phyloP scores from a whole-genome alignment of 2,888 invertebrate genomes.

The Sussaba pulchella region DNA sequence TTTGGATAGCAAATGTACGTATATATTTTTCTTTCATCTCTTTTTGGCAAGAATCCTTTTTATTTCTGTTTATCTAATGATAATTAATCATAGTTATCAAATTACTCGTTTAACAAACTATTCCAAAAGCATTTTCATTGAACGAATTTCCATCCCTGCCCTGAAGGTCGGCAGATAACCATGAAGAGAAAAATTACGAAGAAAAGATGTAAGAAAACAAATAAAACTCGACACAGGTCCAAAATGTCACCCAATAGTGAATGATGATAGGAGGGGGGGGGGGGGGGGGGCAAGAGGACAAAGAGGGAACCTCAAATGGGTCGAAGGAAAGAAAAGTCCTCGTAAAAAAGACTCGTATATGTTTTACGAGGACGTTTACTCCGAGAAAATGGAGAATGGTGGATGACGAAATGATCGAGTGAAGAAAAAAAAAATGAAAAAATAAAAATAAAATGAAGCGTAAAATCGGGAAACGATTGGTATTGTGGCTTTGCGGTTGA shows the following conservation, averaged over 20 bases:
- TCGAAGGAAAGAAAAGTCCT: slow-evolving; percentile 15
- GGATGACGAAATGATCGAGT: slow-evolving; percentile 23
- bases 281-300: too few species aligned
- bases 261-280: too few species aligned
- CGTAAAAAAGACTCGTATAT: slow-evolving; percentile 48
- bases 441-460: too few species aligned
- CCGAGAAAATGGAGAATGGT: background rate
- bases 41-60: too few species aligned
- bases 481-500: background rate
- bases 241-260: slow-evolving; percentile 1
- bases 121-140: too few species aligned
- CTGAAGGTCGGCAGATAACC: background rate
- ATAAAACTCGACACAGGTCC: slow-evolving; percentile 5
- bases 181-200: background rate
- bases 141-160: too few species aligned
- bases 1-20: too few species aligned
- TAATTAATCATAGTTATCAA: too few species aligned
- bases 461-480: slow-evolving; percentile 1
- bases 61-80: too few species aligned
- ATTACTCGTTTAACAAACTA: too few species aligned
- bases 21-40: too few species aligned
- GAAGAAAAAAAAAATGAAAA: slow-evolving; percentile 4
- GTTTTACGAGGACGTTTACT: slow-evolving; percentile 43
- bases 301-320: background rate
- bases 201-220: background rate